Base-by-base conservation (phyloP, 2,888 invertebrate species). In the Fragum fragum region DNA sequence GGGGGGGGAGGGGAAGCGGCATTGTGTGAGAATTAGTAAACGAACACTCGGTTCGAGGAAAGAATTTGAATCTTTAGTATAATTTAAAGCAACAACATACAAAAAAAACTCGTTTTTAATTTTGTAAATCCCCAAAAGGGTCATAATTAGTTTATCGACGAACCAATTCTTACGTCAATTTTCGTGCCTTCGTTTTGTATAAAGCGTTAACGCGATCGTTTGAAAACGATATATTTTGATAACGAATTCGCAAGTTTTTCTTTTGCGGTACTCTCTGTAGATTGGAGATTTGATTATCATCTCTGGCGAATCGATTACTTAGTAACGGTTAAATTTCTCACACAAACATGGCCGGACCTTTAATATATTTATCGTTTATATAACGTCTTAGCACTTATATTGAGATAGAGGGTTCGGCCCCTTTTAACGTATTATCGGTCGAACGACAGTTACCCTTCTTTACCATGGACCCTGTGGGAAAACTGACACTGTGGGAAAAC, bases 281-380 rank as follows among this genome's bases (percentile, higher is more conserved):
- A 36, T 66, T 42, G 66, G 29, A 21, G 16, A 42, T 21, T 66
- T 66, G 36, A 66, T 66, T 66, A 66, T 66, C 66, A 23, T 66
- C 42, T 66, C 63, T 2, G 16, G 16, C 23, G 11, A 11, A 42
- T 11, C 66, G 39, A 52, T 79, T 57, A 29, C 73, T 70, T 70
- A 29, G 70, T 79, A 79, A 83, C 79, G 79, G 79, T 71, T 63
- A 42, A 73, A 66, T 61, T 79, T 73, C 57, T 55, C 80, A 72
- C 75, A 69, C 36, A 59, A 57, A 57, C 69, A 72, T 52, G n/a
- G 36, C 55, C 70, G 68, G 42, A 26, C 81, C 61, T 77, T 73
- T 83, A 83, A 83, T 79, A 70, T 83, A 76, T 79, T 83, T 79
- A 83, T 73, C 79, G 73, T 79, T 79, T 70, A 61, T 79, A 71